Percentiles rank a stretch among this genome's conserved stretches.
phyloP scores from a whole-genome alignment of 2,797 vertebrate species.

The Moxostoma hubbsi region DNA sequence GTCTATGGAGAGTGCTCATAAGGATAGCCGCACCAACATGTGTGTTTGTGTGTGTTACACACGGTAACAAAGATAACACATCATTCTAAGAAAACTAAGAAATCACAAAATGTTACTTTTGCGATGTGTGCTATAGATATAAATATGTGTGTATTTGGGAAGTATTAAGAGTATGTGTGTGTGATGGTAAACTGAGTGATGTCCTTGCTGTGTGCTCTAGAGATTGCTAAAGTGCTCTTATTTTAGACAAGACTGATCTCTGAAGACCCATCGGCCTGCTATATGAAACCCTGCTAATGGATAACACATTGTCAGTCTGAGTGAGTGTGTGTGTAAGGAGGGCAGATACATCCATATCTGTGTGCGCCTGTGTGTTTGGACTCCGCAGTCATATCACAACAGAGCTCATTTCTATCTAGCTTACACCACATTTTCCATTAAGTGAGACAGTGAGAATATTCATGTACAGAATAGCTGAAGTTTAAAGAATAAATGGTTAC shows the following conservation, averaged over 20 bases:
- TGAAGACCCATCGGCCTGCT: slow-evolving; percentile 76
- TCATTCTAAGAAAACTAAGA: not conserved
- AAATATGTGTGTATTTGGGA: not conserved
- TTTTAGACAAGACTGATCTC: slow-evolving; percentile 70
- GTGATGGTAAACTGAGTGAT: slow-evolving; percentile 55
- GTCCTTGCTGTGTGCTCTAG: slow-evolving; percentile 59
- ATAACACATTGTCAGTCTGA: slow-evolving; percentile 53
- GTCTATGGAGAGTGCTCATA: no score
- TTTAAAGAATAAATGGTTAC: slow-evolving; percentile 1
- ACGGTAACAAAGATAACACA: not conserved
- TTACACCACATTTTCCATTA: slow-evolving; percentile 4
- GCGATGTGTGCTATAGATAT: not conserved
- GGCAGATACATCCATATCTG: slow-evolving; percentile 37
- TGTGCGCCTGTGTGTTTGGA: slow-evolving; percentile 26
- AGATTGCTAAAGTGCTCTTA: slow-evolving; percentile 69
- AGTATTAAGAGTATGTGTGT: slow-evolving; percentile 22
- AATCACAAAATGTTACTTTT: not conserved
- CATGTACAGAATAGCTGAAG: slow-evolving; percentile 1
- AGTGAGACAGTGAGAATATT: slow-evolving; percentile 1
- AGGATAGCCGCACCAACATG: no score
- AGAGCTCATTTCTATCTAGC: slow-evolving; percentile 12
- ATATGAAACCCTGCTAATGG: slow-evolving; percentile 84
- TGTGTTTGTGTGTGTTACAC: not conserved
- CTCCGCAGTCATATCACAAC: not conserved
- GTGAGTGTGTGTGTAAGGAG: slow-evolving; percentile 33